Evolutionary conservation across 2,113 vertebrate genomes (phyloP), one percentile per base, ranked within the genome.

Genomic region (Pedetes capensis): DNA sequence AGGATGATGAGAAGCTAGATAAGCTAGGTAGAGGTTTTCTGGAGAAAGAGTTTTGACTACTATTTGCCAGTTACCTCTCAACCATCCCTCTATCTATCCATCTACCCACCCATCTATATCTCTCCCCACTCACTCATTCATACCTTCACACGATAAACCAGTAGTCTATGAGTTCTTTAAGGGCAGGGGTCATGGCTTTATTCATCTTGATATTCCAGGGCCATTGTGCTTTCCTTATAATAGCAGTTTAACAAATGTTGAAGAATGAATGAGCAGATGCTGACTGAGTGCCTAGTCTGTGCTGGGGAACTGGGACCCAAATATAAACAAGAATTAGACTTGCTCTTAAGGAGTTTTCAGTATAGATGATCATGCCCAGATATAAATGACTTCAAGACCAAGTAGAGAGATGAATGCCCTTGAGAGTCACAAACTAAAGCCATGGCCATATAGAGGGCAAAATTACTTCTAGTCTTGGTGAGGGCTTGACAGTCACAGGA

Each of bases 191-290:
- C 49, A 34, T 51, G 49, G 22, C 25, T 75, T 71, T 79, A 49
- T 84, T 88, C n/a, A 93, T 76, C 47, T 69, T 85, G 66, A 76
- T 71, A 42, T 89, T 79, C 80, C 81, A 79, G n/a, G 22, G 39
- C 32, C 44, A 63, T 49, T 51, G 25, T 39, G 27, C 64, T 79
- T 68, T 44, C 29, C 51, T 42, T 25, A 68, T 27, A 69, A 80
- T 44, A 9, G 17, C 47, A 55, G 4, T 78, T 95, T 71, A 94
- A 84, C 6, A 80, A 25, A 27, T 18, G 49, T 23, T 75, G 66
- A 78, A 78, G 14, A 81, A 47, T 23, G 47, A 85, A 57, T 49
- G 17, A 81, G 20, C 10, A 37, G 18, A 34, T 25, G 6, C 84
- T 37, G 44, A 57, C 7, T 63, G 32, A 87, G 8, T 72, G 42